A percentile compares a stretch with the other conserved stretches of the same genome.
Conservation (phyloP, 2,113 vertebrate genomes). For the Pardalotus punctatus region DNA sequence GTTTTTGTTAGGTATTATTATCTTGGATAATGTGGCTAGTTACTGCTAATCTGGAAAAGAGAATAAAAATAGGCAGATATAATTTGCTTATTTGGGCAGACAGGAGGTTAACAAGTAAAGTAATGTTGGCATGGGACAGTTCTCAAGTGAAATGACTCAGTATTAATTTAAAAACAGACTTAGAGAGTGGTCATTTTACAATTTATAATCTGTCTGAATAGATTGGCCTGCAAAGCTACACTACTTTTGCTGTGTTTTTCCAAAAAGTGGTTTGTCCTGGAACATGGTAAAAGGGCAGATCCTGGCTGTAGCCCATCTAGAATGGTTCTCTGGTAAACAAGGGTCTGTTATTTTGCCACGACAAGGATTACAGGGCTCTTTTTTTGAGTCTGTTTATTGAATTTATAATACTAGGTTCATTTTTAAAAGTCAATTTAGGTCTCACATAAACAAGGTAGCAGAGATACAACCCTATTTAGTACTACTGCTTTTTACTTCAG, state of each 20-base stretch:
- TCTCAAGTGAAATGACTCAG: neutral
- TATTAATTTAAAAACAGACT: neutral
- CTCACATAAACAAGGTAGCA: neutral
- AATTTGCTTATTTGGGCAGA: neutral
- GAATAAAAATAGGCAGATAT: neutral
- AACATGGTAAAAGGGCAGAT: neutral
- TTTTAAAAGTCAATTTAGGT: neutral
- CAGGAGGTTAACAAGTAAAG: neutral
- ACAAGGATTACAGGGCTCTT: neutral
- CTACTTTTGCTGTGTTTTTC: neutral
- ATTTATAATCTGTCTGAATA: neutral
- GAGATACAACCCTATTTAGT: neutral
- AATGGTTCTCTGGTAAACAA: neutral
- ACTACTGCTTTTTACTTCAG: neutral
- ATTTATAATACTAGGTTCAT: neutral
- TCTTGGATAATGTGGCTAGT: neutral
- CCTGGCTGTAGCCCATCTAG: neutral
- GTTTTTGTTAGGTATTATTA: neutral
- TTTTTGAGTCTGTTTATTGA: neutral
- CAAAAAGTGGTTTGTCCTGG: neutral
- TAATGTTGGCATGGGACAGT: neutral
- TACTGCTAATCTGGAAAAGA: neutral
- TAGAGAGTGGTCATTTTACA: neutral
- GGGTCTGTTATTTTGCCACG: neutral
- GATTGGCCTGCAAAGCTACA: neutral